These are phyloP conservation scores for Sycobia sp. DNA, from an alignment of 1,140 invertebrate genomes.

Conservation along the genomic window DNA sequence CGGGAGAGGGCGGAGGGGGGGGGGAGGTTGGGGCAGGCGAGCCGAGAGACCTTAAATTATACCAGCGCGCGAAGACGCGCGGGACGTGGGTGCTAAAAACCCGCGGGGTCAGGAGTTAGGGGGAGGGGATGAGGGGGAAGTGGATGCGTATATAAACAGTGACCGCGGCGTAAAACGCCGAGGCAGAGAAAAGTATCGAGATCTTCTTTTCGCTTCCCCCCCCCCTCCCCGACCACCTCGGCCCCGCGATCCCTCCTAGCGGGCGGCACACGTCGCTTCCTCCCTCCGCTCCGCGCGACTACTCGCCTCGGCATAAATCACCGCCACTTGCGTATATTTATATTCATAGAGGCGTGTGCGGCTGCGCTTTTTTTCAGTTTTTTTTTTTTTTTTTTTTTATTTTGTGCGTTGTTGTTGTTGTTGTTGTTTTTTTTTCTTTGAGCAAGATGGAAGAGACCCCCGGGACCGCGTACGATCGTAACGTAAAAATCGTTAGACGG, in stretches of 20 bases:
- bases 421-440: too few relatives aligned
- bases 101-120: too few relatives aligned
- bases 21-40: too few relatives aligned
- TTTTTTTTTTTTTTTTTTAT: too few relatives aligned
- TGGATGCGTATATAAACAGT: slow-evolving; percentile 55
- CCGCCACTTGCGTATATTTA: slow-evolving; percentile 49
- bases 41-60: slow-evolving; percentile 44
- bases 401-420: too few relatives aligned
- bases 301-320: slow-evolving; percentile 49
- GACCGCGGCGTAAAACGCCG: slow-evolving; percentile 54
- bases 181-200: slow-evolving; percentile 47
- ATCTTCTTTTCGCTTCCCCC: slow-evolving; percentile 38
- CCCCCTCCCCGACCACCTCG: neutral
- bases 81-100: slow-evolving; percentile 49
- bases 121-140: too few relatives aligned
- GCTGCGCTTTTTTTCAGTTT: slow-evolving; percentile 4
- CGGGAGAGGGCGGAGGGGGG: too few relatives aligned
- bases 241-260: too few relatives aligned
- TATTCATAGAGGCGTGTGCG: slow-evolving; percentile 49
- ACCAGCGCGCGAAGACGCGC: too few relatives aligned
- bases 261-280: too few relatives aligned
- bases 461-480: slow-evolving; percentile 40
- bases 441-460: slow-evolving; percentile 54
- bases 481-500: slow-evolving; percentile 54
- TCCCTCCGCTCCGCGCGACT: neutral